Base-by-base conservation (phyloP, 2,888 invertebrate genomes). In the Eupithecia vulgata region DNA sequence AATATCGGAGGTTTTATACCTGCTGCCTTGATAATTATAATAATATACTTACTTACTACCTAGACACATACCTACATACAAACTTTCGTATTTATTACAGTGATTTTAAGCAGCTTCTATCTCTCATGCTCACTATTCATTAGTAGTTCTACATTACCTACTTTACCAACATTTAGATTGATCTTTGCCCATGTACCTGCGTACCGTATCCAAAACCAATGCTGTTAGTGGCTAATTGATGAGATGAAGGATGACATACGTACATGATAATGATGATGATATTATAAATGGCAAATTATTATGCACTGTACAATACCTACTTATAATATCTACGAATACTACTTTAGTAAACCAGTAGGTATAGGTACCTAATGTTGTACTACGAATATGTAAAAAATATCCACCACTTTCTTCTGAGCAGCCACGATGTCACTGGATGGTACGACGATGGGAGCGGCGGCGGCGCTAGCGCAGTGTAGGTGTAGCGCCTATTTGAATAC, bases 181-280 rank as follows among this genome's bases (percentile, higher is more conserved):
- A 30, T 1, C 30, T 34, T 62, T 6, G 21, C 35, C 35, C 12
- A 13, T 21, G 7, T 5, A 12, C 3, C 10, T 40, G 12, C 40
- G 1, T 65, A 25, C 74, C 79, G 64, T 62, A 76, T 79, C 76
- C 73, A 75, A 66, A 62, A 35, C 59, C 59, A 61, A 30, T 15
- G 30, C 5, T 34, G 17, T 74, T 74, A 65, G 25, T 61, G 68
- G 52, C 62, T 75, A n/a, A n/a, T n/a, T n/a, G n/a, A n/a, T n/a
- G n/a, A n/a, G n/a, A n/a, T n/a, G n/a, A n/a, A n/a, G n/a, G n/a
- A n/a, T n/a, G n/a, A n/a, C n/a, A n/a, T n/a, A n/a, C n/a, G n/a
- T n/a, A n/a, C n/a, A n/a, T n/a, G n/a, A n/a, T n/a, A n/a, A 10
- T 21, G 21, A 12, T 7, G 7, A n/a, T n/a, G 30, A 30, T 45